phyloP scores from a whole-genome alignment of 2,113 vertebrate species.

The Excalfactoria chinensis region DNA sequence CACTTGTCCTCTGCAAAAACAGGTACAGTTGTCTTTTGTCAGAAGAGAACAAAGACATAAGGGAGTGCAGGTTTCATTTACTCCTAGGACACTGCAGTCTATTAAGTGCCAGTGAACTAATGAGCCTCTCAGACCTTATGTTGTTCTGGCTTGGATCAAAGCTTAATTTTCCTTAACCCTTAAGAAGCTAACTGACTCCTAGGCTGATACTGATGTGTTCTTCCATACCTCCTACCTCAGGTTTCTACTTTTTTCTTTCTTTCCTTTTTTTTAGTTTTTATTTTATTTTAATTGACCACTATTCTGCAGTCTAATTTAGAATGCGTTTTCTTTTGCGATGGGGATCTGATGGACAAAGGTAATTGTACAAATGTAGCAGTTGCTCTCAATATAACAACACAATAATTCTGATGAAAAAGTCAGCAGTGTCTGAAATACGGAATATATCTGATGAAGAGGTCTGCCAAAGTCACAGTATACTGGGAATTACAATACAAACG shows the following conservation, averaged over 20 bases:
- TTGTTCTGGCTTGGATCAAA: constrained; percentile 76
- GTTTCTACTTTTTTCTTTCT: background rate
- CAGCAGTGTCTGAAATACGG: background rate
- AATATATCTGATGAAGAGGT: background rate
- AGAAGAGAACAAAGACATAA: constrained; percentile 78
- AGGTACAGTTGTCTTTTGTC: constrained; percentile 80
- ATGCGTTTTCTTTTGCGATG: background rate
- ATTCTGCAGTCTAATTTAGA: background rate
- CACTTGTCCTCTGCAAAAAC: constrained; percentile 70
- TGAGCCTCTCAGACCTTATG: constrained; percentile 84
- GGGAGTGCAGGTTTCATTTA: constrained; percentile 79
- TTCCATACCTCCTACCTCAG: background rate
- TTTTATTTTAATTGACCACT: background rate
- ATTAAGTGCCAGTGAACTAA: constrained; percentile 81
- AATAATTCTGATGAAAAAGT: background rate
- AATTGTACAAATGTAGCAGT: background rate
- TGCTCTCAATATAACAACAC: background rate
- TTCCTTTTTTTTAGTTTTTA: background rate
- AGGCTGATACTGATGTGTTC: background rate
- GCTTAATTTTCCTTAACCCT: constrained; percentile 53
- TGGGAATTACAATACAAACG: accelerated
- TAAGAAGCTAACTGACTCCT: background rate
- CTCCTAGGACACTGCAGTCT: constrained; percentile 74
- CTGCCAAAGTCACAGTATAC: background rate
- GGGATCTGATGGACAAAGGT: background rate